These are phyloP conservation scores for Asteroscopus sphinx DNA, from an alignment of 2,888 invertebrate species.

Conservation along the genomic window DNA sequence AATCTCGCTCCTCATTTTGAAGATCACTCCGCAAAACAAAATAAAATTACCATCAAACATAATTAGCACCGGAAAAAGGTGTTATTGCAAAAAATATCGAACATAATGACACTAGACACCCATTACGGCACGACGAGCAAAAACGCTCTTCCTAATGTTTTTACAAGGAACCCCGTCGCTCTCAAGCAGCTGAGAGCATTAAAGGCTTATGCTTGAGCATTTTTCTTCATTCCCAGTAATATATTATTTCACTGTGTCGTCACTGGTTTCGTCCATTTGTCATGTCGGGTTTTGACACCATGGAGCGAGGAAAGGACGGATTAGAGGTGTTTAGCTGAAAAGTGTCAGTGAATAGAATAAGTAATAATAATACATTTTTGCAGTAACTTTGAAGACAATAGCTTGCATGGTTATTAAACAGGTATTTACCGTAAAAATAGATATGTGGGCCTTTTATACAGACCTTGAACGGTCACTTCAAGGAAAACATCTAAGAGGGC, in stretches of 20 bases:
- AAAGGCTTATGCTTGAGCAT: slow-evolving; percentile 68
- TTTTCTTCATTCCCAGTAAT: slow-evolving; percentile 74
- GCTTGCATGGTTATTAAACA: too few species aligned
- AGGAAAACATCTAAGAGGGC: too few species aligned
- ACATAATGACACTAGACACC: slow-evolving; percentile 51
- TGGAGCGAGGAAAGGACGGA: slow-evolving; percentile 47
- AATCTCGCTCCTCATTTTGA: not conserved
- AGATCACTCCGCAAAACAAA: slow-evolving; percentile 4
- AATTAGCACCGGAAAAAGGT: slow-evolving; percentile 43
- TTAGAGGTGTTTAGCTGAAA: slow-evolving; percentile 37
- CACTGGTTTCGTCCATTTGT: slow-evolving; percentile 70
- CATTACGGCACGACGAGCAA: slow-evolving; percentile 44
- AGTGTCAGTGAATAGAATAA: slow-evolving; percentile 43
- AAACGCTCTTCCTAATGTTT: slow-evolving; percentile 49
- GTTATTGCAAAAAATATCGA: slow-evolving; percentile 43
- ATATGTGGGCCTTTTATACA: too few species aligned
- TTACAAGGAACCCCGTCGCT: slow-evolving; percentile 48
- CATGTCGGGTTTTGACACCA: slow-evolving; percentile 66
- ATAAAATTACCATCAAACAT: slow-evolving; percentile 24
- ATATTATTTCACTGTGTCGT: slow-evolving; percentile 71
- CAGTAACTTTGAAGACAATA: not conserved
- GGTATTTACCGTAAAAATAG: too few species aligned
- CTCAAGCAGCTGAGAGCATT: slow-evolving; percentile 60
- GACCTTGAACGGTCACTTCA: too few species aligned
- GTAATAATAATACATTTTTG: slow-evolving; percentile 26